Base-by-base conservation (phyloP, 53 echinoderm and acorn worm genomes). In the Crossaster papposus region DNA sequence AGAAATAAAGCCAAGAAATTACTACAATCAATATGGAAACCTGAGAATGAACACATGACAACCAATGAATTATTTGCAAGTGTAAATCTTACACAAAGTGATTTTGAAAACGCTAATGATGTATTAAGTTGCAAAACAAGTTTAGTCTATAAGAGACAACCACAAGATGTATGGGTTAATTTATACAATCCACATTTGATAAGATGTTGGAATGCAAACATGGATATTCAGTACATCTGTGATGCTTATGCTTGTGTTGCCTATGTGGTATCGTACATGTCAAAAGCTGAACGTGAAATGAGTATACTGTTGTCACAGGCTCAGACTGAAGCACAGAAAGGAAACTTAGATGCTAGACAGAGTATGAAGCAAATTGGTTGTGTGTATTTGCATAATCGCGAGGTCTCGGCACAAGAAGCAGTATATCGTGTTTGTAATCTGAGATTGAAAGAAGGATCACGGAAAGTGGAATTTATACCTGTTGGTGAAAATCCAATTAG, bases 241-340 rank as follows among this genome's bases (percentile, higher is more conserved):
- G 91, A 94, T 79, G 79, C 80, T 9, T 93, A 90, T 79, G 83
- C 89, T 4, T 91, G 91, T 83, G 84, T 92, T 4, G 85, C 73
- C 53, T 94, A 95, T 64, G 92, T 94, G 20, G 83, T 95, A 18
- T 94, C 94, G 14, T 94, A 92, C 51, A 92, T 96, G 70, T 72
- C 90, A 3, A 96, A 96, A 65, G 79, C 94, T 70, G 94, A 92
- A 91, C 79, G 96, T 54, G 92, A 96, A 85, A 94, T 94, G 91
- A 91, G 96, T 14, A 53, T 86, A 20, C 78, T 96, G 24, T 70
- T 96, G 34, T 64, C 80, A 78, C 78, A 83, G 51, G 89, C 94
- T 55, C 89, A 91, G 58, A 31, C 29, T 65, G 94, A 95, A 88
- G 94, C 92, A 70, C 20, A 52, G 0, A 90, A 92, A 65, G 94